Conservation (phyloP, 2,797 vertebrate genomes). For the Gobio occitaniae region DNA sequence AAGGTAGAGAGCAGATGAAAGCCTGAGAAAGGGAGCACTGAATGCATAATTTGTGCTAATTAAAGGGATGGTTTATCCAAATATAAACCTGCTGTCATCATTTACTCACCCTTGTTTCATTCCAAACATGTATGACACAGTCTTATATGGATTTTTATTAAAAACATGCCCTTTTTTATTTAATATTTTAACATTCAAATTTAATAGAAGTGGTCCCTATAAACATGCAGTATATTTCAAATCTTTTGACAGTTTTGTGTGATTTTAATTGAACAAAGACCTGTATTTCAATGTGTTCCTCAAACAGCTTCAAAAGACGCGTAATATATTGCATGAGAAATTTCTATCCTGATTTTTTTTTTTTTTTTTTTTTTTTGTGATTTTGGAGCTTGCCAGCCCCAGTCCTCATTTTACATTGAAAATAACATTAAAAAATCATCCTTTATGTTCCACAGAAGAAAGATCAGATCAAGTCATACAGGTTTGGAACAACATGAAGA, state of each 20-base stretch:
- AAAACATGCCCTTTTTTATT: neutral
- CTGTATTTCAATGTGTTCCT: neutral
- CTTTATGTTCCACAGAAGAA: neutral
- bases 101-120: neutral
- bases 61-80: neutral
- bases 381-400: neutral
- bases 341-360: neutral
- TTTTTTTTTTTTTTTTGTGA: neutral
- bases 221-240: neutral
- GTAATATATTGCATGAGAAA: neutral
- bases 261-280: neutral
- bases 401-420: neutral
- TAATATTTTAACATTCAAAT: neutral
- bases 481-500: neutral
- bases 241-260: neutral
- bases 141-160: neutral
- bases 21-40: neutral
- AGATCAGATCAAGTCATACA: neutral
- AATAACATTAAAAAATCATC: neutral
- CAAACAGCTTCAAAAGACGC: neutral
- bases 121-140: neutral
- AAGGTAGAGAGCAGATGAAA: conserved; percentile 16
- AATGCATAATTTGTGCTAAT: conserved; percentile 8
- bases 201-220: neutral
- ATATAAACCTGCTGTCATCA: neutral